phyloP scores from a whole-genome alignment of 1,140 invertebrate genomes.

The Lineus longissimus region DNA sequence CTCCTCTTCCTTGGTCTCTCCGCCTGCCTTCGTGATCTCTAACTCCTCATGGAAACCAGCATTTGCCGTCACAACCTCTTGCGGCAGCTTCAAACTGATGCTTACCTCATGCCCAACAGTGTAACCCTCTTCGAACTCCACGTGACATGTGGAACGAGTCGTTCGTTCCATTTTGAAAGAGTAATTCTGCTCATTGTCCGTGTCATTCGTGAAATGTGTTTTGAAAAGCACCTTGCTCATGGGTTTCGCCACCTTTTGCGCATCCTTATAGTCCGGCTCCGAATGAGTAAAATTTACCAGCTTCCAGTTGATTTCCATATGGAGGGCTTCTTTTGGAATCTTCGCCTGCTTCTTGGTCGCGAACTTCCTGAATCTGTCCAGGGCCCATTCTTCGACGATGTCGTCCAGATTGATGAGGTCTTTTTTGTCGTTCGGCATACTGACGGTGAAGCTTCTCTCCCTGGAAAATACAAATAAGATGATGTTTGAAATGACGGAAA shows the following conservation, averaged over 20 bases:
- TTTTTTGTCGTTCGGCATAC: no score
- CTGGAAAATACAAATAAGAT: no score
- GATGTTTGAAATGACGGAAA: no score
- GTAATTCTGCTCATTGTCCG: slow-evolving; percentile 54
- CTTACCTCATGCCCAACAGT: slow-evolving; percentile 54
- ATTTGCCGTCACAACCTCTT: slow-evolving; percentile 53
- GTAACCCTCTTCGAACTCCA: slow-evolving; percentile 52
- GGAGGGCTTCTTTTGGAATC: slow-evolving; percentile 43
- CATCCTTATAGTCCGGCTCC: slow-evolving; percentile 46
- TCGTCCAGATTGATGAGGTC: slow-evolving; percentile 44
- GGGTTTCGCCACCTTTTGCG: slow-evolving; percentile 27
- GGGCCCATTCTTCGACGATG: slow-evolving; percentile 53
- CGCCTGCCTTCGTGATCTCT: slow-evolving; percentile 52
- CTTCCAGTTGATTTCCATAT: slow-evolving; percentile 51
- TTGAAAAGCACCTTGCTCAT: slow-evolving; percentile 50
- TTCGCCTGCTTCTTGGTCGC: slow-evolving; percentile 45
- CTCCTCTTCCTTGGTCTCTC: slow-evolving; percentile 50
- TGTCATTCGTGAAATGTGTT: slow-evolving; percentile 56
- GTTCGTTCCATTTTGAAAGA: slow-evolving; percentile 56
- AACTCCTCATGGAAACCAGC: slow-evolving; percentile 57
- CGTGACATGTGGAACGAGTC: slow-evolving; percentile 51
- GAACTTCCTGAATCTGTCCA: slow-evolving; percentile 47
- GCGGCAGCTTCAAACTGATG: slow-evolving; percentile 55
- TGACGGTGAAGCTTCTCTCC: no score
- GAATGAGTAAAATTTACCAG: slow-evolving; percentile 47